These are phyloP conservation scores for Poeciliopsis paucimaculata DNA, from an alignment of 2,797 vertebrate species.

Conservation along the genomic window DNA sequence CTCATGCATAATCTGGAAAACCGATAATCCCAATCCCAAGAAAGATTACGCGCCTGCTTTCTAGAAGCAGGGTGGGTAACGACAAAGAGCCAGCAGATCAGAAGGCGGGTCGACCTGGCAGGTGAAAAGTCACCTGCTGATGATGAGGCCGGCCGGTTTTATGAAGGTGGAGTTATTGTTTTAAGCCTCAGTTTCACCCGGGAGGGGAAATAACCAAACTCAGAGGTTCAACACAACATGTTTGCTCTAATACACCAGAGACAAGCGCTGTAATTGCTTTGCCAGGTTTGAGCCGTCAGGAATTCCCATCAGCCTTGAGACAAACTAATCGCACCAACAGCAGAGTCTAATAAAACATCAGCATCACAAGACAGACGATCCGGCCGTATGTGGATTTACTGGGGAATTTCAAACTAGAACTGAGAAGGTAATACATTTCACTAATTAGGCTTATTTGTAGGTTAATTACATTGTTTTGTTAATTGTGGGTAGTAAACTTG, in stretches of 20 bases:
- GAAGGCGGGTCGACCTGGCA: conserved; percentile 12
- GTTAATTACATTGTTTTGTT: background rate
- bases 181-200: background rate
- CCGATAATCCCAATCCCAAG: conserved; percentile 60
- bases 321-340: conserved; percentile 51
- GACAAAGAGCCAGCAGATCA: conserved; percentile 29
- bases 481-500: background rate
- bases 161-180: background rate
- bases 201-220: background rate
- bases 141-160: too few species aligned
- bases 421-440: background rate
- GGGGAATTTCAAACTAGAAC: background rate
- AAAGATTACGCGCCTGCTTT: conserved; percentile 45
- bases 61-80: background rate
- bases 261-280: conserved; percentile 69
- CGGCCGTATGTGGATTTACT: conserved; percentile 21
- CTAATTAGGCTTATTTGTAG: background rate
- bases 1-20: conserved; percentile 60
- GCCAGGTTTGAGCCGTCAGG: conserved; percentile 17
- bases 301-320: conserved; percentile 65
- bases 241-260: conserved; percentile 37
- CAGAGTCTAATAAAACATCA: conserved; percentile 67
- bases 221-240: background rate
- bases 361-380: conserved; percentile 28
- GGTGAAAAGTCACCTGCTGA: conserved; percentile 13